A percentile compares a stretch with the other conserved stretches of the same genome.
phyloP scores from a whole-genome alignment of 1,140 invertebrate genomes.

The Colletes gigas region DNA sequence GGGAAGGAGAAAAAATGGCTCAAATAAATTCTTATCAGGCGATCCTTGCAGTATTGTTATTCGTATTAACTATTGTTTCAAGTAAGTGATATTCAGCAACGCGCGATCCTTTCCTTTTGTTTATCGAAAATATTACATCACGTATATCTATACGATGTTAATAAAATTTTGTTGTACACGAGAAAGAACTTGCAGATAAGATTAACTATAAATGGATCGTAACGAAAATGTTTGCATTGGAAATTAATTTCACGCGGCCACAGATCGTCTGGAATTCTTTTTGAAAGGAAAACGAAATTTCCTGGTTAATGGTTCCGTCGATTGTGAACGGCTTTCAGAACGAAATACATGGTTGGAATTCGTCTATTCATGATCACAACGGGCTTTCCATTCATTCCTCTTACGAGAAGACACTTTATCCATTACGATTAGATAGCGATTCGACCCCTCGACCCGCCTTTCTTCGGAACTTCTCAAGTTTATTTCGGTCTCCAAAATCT shows the following conservation, averaged over 20 bases:
- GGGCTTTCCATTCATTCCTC: conserved; percentile 71
- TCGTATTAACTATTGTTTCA: conserved; percentile 44
- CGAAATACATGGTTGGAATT: not conserved
- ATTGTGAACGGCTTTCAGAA: not conserved
- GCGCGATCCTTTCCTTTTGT: not conserved
- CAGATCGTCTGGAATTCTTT: not conserved
- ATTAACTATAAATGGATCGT: not conserved
- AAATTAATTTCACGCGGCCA: not conserved
- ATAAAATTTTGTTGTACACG: not conserved
- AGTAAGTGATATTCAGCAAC: conserved; percentile 37
- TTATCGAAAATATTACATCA: not conserved
- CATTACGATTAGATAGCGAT: conserved; percentile 74
- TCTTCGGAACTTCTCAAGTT: conserved; percentile 61
- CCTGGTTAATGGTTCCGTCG: no score
- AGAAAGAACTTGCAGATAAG: not conserved
- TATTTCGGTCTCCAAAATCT: conserved; percentile 61
- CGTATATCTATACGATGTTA: not conserved
- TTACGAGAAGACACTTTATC: conserved; percentile 74
- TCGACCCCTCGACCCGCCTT: conserved; percentile 74
- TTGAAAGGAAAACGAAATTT: not conserved
- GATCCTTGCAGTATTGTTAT: conserved; percentile 59
- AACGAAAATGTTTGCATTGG: not conserved
- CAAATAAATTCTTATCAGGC: conserved; percentile 50
- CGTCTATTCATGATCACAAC: conserved; percentile 46
- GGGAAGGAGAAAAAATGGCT: conserved; percentile 45